Evolutionary conservation across 2,888 invertebrate species (phyloP), one percentile per base, ranked within the genome.

Genomic region (Acanthosoma haemorrhoidale): DNA sequence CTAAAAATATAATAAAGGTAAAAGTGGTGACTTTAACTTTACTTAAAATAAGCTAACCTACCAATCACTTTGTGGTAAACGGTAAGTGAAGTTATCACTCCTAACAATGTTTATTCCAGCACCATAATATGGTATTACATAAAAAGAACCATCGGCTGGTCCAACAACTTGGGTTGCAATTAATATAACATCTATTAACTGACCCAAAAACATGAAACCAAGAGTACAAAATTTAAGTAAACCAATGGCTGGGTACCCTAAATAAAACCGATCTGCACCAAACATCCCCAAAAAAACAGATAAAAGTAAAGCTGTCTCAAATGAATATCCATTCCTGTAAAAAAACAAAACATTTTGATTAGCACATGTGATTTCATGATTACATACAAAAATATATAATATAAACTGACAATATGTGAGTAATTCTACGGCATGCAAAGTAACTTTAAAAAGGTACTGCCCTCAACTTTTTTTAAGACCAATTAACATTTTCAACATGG

Each of bases 271-370:
- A 80, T 99, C 99, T 25, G 94, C 85, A 16, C 99, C 99, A 82
- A 99, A 94, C 93, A 97, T 96, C 31, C 99, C 99, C 70, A 98
- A 83, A 79, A 99, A 99, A 63, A 99, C 91, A 0, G 98, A 98
- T 4, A 99, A 83, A 36, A 98, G 81, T 57, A 99, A 82, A 0
- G 98, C 90, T 68, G 93, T 92, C 79, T 96, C 95, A 78, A 95
- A 89, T 2, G 91, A 91, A 79, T 96, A 94, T 18, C 96, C 96
- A 85, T 96, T 97, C 70, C 95, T 96, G 81, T 39, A 82, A 81
- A 74, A 76, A 75, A 68, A 32, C 38, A 59, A 16, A 59, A 16
- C n/a, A n/a, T n/a, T n/a, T n/a, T n/a, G n/a, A n/a, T n/a, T n/a
- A n/a, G n/a, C n/a, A n/a, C n/a, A n/a, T n/a, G n/a, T n/a, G n/a